Evolutionary conservation across 2,888 invertebrate species (phyloP), one percentile per base, ranked within the genome.

Genomic region (Hybos culiciformis): DNA sequence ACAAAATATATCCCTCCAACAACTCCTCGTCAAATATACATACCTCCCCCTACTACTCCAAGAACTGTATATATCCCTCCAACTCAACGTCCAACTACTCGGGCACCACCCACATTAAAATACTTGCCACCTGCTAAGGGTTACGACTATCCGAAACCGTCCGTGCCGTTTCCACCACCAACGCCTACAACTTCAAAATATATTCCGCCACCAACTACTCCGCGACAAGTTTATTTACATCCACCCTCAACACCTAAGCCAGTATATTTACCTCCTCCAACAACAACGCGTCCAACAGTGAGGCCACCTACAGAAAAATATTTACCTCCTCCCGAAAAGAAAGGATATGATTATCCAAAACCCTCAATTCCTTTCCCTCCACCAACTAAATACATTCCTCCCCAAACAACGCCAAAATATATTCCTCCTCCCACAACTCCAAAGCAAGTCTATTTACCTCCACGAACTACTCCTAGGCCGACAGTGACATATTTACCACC

Each of bases 401-500:
- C 36, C 17, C 32, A 44, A 9, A 24, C 29, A 21, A 32, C 46
- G 5, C 29, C 29, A 19, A 45, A 41, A 9, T 3, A 18, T 6
- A 23, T 20, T n/a, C 18, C 38, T 11, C 37, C 38, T n/a, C 26
- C 20, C 6, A 14, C 46, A 11, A 26, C 33, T 11, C 21, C 46
- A 18, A 17, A 18, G 18, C 37, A 31, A 12, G 14, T 32, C 20
- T 8, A 41, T 40, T 48, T 24, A 44, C 47, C 18, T 31, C 15
- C 38, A 12, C 29, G 42, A 34, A 48, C 29, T 44, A 46, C 17
- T 26, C 34, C 29, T 5, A 39, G 45, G 15, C 48, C 56, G 14
- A 50, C 54, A 26, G 49, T 48, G 7, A 45, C 51, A 12, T 48
- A 43, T 11, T 47, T 43, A 39, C 49, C 50, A 15, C 54, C 51